A percentile compares a stretch with the other conserved stretches of the same genome.
Conservation (phyloP, 2,113 vertebrate genomes). For the Rousettus leschenaultii region DNA sequence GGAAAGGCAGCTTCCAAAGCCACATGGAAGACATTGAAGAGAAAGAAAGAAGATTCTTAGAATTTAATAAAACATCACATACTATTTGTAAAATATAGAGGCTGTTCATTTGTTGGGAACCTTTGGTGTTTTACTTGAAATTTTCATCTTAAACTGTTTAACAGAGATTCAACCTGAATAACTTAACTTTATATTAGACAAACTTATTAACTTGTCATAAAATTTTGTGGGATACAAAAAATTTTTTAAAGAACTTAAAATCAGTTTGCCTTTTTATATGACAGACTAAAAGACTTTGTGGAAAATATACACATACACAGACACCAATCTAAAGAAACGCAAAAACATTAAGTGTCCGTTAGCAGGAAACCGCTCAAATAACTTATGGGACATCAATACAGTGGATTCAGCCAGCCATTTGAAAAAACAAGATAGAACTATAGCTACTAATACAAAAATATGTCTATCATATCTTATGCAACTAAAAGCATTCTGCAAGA, state of each 20-base stretch:
- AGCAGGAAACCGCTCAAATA: not conserved
- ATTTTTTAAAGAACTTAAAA: not conserved
- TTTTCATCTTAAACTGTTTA: not conserved
- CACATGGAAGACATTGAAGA: not conserved
- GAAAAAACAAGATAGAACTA: not conserved
- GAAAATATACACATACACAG: not conserved
- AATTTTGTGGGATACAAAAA: not conserved
- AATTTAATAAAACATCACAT: not conserved
- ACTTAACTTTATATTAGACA: not conserved
- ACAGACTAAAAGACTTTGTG: not conserved
- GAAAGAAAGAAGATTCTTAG: not conserved
- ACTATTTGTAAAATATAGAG: not conserved
- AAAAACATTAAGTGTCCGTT: not conserved
- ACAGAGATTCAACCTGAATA: not conserved
- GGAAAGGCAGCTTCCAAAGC: not conserved
- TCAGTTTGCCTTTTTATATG: not conserved
- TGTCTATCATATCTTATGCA: not conserved
- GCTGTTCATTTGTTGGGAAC: not conserved
- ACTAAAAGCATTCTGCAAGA: not conserved
- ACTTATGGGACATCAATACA: not conserved
- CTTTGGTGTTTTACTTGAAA: conserved; percentile 4
- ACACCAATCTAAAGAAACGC: not conserved
- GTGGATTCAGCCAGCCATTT: not conserved
- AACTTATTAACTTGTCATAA: not conserved
- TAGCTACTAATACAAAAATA: not conserved